Evolutionary conservation across 2,113 vertebrate species (phyloP).

Genomic region (Ciconia boyciana): DNA sequence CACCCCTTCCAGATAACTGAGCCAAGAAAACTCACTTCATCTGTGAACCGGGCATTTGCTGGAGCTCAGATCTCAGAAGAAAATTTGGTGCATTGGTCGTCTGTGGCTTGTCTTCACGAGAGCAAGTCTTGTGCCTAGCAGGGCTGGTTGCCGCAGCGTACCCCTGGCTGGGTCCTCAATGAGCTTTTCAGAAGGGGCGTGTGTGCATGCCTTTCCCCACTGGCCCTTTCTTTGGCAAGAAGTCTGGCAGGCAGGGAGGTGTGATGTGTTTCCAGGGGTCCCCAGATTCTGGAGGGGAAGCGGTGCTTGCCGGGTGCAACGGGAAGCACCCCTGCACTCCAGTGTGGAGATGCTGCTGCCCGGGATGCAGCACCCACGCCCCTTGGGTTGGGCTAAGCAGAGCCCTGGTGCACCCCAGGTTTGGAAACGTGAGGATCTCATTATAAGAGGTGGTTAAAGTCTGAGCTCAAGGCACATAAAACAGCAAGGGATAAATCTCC

Average conservation of each 20-base stretch:
- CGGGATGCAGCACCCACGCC: accelerated
- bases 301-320: accelerated
- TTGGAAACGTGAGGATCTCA: not conserved
- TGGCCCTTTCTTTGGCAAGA: not conserved
- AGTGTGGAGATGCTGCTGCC: not conserved
- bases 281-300: not conserved
- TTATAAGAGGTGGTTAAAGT: not conserved
- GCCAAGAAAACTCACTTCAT: not conserved
- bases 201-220: accelerated
- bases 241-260: not conserved
- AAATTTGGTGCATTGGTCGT: not conserved
- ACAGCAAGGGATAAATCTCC: conserved; percentile 10
- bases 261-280: not conserved
- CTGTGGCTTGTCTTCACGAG: not conserved
- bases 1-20: not conserved
- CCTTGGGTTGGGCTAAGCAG: not conserved
- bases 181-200: not conserved
- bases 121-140: not conserved
- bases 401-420: not conserved
- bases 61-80: not conserved
- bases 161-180: not conserved
- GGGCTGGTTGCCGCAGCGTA: not conserved
- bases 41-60: not conserved
- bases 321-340: not conserved
- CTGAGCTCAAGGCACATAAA: not conserved